Percentiles rank a stretch among this genome's conserved stretches.
These are phyloP conservation scores for cattle (Bos taurus) DNA, from an alignment of 2,113 vertebrate species.

Conservation along the genomic window DNA sequence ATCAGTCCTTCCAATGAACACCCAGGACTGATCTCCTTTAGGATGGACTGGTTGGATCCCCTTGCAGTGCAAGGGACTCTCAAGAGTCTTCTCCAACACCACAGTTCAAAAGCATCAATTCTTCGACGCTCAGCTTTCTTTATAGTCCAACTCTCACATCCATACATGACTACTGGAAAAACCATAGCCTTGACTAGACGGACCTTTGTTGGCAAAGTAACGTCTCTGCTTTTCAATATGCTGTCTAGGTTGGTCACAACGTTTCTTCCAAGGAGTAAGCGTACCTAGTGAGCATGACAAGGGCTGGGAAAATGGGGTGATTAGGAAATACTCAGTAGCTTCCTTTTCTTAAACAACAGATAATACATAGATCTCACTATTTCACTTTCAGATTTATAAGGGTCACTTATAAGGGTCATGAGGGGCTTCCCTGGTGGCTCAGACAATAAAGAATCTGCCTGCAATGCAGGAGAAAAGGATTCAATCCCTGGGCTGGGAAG, in stretches of 20 bases:
- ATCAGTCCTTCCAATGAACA: neutral
- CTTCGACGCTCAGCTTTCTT: accelerated
- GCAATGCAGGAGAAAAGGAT: neutral
- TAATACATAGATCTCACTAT: neutral
- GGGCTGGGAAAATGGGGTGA: neutral
- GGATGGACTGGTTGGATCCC: neutral
- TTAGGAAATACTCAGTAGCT: neutral
- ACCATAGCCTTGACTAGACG: accelerated
- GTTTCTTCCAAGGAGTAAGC: neutral
- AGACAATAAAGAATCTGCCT: neutral
- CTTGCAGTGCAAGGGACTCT: neutral
- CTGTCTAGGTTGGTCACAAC: neutral
- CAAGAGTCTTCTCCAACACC: neutral
- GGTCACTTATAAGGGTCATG: neutral
- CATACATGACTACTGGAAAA: neutral
- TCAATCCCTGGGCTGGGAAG: neutral
- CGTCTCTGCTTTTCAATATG: neutral
- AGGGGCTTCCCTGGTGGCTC: neutral
- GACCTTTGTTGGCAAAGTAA: neutral
- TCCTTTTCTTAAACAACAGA: neutral
- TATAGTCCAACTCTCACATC: neutral
- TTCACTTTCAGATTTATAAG: neutral
- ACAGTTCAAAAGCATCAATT: neutral
- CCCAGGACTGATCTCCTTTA: neutral
- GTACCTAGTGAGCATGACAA: accelerated